Conservation (phyloP, 92 coral and sea anemone species). For the Parazoanthus swiftii region DNA sequence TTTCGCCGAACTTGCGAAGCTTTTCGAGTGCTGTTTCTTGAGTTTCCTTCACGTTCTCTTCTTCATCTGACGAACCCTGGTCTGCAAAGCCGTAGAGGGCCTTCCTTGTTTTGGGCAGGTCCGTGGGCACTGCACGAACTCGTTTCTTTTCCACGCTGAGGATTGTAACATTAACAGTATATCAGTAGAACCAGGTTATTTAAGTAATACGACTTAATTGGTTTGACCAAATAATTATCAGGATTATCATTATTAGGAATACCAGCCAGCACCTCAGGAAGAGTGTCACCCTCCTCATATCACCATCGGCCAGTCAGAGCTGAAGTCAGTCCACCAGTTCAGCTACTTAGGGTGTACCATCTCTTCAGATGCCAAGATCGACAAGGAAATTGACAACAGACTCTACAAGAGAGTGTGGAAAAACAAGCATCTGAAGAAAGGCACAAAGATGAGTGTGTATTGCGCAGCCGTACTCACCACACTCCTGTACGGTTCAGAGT, state of each 20-base stretch:
- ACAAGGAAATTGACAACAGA: too few relatives aligned
- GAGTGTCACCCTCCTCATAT: too few relatives aligned
- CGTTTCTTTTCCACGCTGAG: not conserved
- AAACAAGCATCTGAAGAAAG: not conserved
- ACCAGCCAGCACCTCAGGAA: too few relatives aligned
- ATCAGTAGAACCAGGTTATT: too few relatives aligned
- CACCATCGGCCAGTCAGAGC: too few relatives aligned
- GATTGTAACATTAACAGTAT: not conserved
- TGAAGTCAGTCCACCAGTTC: too few relatives aligned
- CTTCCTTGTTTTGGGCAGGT: not conserved
- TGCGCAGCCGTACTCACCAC: not conserved
- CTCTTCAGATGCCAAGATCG: too few relatives aligned
- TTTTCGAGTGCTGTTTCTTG: slow-evolving; percentile 21
- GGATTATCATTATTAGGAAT: not conserved
- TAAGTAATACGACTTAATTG: too few relatives aligned
- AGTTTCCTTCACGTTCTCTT: not conserved
- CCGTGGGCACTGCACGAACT: slow-evolving; percentile 3
- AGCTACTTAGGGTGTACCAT: too few relatives aligned
- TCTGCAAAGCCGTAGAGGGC: not conserved
- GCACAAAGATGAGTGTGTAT: too few relatives aligned
- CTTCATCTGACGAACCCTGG: not conserved
- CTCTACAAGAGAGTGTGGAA: slow-evolving; percentile 2
- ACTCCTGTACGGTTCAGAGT: too few relatives aligned
- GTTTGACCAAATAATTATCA: too few relatives aligned
- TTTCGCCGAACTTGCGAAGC: not conserved